A percentile compares a stretch with the other conserved stretches of the same genome.
phyloP scores from a whole-genome alignment of 2,113 vertebrate species.

The Amia ocellicauda region DNA sequence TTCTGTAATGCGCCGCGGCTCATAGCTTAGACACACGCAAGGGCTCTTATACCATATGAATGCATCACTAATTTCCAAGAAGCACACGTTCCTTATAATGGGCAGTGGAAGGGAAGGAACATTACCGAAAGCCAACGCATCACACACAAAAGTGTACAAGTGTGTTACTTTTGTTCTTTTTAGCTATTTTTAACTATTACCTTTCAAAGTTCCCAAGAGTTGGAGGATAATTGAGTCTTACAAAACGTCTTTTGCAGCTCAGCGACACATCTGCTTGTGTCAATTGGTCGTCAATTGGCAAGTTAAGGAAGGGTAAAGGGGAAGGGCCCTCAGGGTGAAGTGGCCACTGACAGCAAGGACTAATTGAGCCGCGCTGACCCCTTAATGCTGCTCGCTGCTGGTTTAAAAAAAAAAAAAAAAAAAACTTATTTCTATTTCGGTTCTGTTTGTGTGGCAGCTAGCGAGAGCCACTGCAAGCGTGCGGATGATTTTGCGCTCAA shows the following conservation, averaged over 20 bases:
- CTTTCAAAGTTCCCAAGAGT: not conserved
- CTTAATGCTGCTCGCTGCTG: slow-evolving; percentile 33
- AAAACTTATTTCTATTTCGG: slow-evolving; percentile 35
- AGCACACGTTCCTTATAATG: not conserved
- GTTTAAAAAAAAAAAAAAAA: slow-evolving; percentile 47
- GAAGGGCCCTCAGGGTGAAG: slow-evolving; percentile 39
- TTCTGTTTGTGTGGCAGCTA: slow-evolving; percentile 38
- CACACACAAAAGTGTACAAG: too few species aligned
- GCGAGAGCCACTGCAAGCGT: slow-evolving; percentile 27
- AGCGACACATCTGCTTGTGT: slow-evolving; percentile 5
- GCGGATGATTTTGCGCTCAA: slow-evolving; percentile 44
- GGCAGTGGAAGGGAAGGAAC: too few species aligned
- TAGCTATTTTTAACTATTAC: not conserved
- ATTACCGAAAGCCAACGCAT: slow-evolving; percentile 15
- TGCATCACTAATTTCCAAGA: not conserved
- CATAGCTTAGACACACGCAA: not conserved
- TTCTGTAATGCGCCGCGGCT: not conserved
- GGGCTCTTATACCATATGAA: not conserved
- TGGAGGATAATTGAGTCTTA: not conserved
- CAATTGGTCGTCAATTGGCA: not conserved
- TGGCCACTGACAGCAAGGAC: slow-evolving; percentile 43
- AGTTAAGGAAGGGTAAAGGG: slow-evolving; percentile 32
- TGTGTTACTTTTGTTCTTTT: too few species aligned
- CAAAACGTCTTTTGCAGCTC: not conserved
- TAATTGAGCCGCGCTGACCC: slow-evolving; percentile 43